Evolutionary conservation across 2,113 vertebrate species (phyloP).

Genomic region (Archilochus colubris): DNA sequence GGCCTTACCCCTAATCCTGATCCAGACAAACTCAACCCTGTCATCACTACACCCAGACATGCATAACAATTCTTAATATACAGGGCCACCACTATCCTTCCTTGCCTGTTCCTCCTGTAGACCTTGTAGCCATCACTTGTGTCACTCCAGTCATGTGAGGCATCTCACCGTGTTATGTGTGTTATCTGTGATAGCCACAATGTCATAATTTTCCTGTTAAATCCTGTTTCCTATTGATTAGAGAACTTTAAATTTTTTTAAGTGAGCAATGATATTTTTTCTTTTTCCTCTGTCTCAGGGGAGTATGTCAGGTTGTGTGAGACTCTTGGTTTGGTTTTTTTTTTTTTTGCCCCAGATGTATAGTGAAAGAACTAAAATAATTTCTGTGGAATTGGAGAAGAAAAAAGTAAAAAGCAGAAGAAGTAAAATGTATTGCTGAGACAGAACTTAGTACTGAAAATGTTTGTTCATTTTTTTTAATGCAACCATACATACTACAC

Average conservation of each 20-base stretch:
- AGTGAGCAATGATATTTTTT: background rate
- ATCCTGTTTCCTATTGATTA: no score
- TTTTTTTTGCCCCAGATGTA: background rate
- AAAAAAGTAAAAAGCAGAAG: rapidly evolving
- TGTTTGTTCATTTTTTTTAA: background rate
- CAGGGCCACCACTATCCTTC: no score
- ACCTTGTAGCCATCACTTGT: no score
- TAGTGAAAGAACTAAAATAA: background rate
- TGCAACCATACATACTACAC: background rate
- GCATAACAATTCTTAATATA: no score
- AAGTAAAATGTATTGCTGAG: background rate
- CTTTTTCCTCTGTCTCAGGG: background rate
- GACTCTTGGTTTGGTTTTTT: background rate
- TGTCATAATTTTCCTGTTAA: no score
- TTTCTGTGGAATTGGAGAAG: background rate
- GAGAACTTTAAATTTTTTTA: background rate
- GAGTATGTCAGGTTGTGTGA: background rate
- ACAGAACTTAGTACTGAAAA: background rate
- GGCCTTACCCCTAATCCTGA: no score
- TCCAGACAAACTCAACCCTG: no score
- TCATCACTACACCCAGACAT: no score
- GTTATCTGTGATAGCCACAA: no score
- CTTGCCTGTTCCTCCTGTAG: no score
- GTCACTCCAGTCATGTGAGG: no score
- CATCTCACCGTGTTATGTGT: no score